Evolutionary conservation across 2,797 vertebrate species (phyloP), one percentile per base, ranked within the genome.

Genomic region (Gymnodraco acuticeps): DNA sequence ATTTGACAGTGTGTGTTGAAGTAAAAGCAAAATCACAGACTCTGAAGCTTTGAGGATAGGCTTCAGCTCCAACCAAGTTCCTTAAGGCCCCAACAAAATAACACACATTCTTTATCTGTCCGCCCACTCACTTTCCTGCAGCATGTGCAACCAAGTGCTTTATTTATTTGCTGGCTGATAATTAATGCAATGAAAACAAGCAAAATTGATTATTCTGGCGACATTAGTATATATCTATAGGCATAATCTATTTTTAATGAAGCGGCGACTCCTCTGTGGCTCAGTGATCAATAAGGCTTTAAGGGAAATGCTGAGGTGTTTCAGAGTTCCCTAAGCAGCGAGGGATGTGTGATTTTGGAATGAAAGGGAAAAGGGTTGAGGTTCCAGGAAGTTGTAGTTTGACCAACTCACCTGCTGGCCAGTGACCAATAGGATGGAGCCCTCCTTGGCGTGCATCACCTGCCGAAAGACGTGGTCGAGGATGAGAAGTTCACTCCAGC

Each of bases 401-500:
- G 43, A 66, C 33, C 16, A 45, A 75, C 96, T 97, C 90, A 99
- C 98, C 93, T 99, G 98, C 92, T 99, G 98, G 84, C 98, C 98
- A 0, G 98, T 99, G 84, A 99, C 97, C 90, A 99, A 94, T 82
- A 98, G 95, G 92, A 99, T 97, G 64, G 97, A 97, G 61, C 97
- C 97, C 86, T 99, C 98, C 88, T 99, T 99, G 64, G 96, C 96
- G 0, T 99, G 97, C 70, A 98, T 95, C 93, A 99, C 98, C 95
- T 99, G 98, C 61, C 98, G 96, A 90, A 98, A 99, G 89, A 99
- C 95, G 83, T 99, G 98, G 93, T 99, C 98, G 5, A 99, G 95
- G 84, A 99, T 99, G 92, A 99, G 95, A 81, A 99, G 97, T 86
- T 99, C 98, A 0, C 98, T 99, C 98, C 98, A 99, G 91, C 97